phyloP scores from a whole-genome alignment of 2,797 vertebrate species.

The Podarcis lilfordi region DNA sequence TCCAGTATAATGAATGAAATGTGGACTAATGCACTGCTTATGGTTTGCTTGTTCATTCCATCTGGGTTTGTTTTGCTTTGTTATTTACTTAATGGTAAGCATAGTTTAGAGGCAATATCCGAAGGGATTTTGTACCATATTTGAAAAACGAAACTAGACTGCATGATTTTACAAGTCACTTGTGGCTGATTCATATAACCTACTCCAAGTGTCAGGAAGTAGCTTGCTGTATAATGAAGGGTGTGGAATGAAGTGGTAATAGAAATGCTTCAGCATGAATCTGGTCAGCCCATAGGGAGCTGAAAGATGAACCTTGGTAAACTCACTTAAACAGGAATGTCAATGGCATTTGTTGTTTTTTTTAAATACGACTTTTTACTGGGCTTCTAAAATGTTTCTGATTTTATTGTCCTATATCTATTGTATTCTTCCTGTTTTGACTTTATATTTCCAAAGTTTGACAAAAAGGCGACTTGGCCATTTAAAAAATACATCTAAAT shows the following conservation, averaged over 20 bases:
- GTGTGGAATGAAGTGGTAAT: not conserved
- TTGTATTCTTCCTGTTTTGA: not conserved
- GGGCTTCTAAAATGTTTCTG: not conserved
- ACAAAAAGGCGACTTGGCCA: not conserved
- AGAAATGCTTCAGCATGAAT: not conserved
- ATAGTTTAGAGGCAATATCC: slow-evolving; percentile 16
- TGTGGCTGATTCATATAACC: not conserved
- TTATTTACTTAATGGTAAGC: slow-evolving; percentile 31
- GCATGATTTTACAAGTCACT: slow-evolving; percentile 23
- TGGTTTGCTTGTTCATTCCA: slow-evolving; percentile 46
- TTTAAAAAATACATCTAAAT: not conserved
- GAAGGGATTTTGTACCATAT: slow-evolving; percentile 7
- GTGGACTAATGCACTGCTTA: slow-evolving; percentile 16
- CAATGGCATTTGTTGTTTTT: too few relatives aligned
- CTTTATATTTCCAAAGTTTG: not conserved
- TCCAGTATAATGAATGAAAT: slow-evolving; percentile 51
- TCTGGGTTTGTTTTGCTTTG: slow-evolving; percentile 36
- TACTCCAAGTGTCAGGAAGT: not conserved
- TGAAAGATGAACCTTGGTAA: not conserved
- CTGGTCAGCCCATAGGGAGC: not conserved
- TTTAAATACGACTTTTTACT: too few relatives aligned
- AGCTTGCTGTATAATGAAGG: not conserved
- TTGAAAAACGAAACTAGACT: not conserved
- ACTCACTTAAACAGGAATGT: not conserved
- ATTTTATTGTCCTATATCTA: not conserved